Conservation (phyloP, 2,888 invertebrate species). For the Diarsia mendica region DNA sequence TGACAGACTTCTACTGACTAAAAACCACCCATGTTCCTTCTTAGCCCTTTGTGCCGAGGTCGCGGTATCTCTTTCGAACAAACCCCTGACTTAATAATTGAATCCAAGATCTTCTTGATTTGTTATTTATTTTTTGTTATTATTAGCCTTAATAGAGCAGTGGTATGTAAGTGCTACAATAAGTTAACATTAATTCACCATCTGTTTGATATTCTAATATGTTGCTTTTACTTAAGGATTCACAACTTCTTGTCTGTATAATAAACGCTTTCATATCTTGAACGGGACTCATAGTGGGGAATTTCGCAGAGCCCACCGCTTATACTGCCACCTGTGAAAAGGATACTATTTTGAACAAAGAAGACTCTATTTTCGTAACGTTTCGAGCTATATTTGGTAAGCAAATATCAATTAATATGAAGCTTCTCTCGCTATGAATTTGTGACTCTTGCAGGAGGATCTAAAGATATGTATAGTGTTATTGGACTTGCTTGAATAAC, state of each 20-base stretch:
- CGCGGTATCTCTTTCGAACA: too few species aligned
- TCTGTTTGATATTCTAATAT: constrained; percentile 55
- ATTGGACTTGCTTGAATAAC: constrained; percentile 69
- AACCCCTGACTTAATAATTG: too few species aligned
- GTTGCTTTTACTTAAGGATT: constrained; percentile 65
- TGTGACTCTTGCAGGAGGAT: constrained; percentile 76
- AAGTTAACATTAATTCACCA: constrained; percentile 10
- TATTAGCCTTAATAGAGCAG: neutral
- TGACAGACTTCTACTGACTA: too few species aligned
- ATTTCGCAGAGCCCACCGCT: constrained; percentile 77
- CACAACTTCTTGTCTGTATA: constrained; percentile 72
- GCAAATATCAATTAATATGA: constrained; percentile 70
- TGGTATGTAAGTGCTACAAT: neutral
- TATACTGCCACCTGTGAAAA: constrained; percentile 81
- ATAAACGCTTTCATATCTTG: constrained; percentile 72
- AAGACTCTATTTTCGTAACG: constrained; percentile 38
- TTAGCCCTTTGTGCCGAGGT: too few species aligned
- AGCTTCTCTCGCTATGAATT: constrained; percentile 72
- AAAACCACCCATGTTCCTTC: too few species aligned
- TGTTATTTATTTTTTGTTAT: neutral
- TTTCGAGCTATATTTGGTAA: constrained; percentile 63
- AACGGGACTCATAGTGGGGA: constrained; percentile 70
- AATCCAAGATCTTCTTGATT: neutral
- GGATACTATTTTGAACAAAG: constrained; percentile 73
- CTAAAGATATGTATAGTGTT: constrained; percentile 67